phyloP scores from a whole-genome alignment of 1,140 invertebrate genomes.

The Lepidurus couesii region DNA sequence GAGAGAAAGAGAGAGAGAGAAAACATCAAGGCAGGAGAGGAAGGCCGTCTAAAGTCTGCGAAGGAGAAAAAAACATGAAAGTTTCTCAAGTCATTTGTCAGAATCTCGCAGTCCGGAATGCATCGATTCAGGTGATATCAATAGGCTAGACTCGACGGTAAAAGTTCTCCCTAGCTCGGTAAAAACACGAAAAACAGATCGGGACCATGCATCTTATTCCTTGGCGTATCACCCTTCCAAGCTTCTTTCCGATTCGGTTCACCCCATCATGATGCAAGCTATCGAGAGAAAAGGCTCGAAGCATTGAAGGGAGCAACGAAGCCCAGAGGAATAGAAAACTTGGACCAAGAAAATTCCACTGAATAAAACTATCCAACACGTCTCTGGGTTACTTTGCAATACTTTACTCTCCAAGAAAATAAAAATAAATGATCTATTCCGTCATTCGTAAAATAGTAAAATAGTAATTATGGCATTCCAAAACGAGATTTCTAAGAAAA shows the following conservation, averaged over 20 bases:
- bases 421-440: too few relatives aligned
- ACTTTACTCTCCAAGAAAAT: too few relatives aligned
- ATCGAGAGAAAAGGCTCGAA: background rate
- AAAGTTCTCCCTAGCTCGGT: background rate
- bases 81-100: background rate
- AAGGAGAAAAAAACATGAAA: background rate
- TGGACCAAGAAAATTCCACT: too few relatives aligned
- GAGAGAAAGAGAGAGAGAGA: too few relatives aligned
- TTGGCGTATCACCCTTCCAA: background rate
- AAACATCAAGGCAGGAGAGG: background rate
- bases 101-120: background rate
- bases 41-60: background rate
- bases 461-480: too few relatives aligned
- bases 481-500: too few relatives aligned
- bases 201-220: background rate
- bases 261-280: background rate
- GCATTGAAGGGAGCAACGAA: too few relatives aligned
- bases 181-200: background rate
- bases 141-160: background rate
- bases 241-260: background rate
- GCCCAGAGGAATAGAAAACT: too few relatives aligned
- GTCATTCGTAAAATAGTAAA: too few relatives aligned
- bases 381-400: too few relatives aligned
- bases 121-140: conserved; percentile 9
- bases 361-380: too few relatives aligned